Evolutionary conservation across 2,113 vertebrate genomes (phyloP).

Genomic region (Podarcis raffonei): DNA sequence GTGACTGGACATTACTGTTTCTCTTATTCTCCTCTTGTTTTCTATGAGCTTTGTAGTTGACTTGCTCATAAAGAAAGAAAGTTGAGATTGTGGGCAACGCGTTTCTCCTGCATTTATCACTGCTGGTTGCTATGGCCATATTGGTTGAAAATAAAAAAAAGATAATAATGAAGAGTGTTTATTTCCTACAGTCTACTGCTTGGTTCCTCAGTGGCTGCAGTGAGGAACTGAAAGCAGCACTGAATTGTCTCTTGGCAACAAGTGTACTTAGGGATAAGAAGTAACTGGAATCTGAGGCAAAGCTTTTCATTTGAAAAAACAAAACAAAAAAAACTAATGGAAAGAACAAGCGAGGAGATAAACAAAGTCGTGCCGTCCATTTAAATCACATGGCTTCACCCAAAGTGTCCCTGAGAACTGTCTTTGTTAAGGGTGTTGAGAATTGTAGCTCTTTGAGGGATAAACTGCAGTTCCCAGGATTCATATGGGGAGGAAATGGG

Average conservation of each 20-base stretch:
- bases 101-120: neutral
- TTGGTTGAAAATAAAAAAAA: neutral
- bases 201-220: conserved; percentile 21
- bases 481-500: no score
- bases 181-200: neutral
- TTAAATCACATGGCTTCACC: no score
- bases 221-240: neutral
- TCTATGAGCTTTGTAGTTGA: neutral
- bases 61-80: neutral
- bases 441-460: no score
- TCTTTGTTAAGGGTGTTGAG: no score
- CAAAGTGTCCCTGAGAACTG: no score
- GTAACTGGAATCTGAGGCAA: neutral
- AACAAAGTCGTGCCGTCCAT: neutral
- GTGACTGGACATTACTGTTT: neutral
- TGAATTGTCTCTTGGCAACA: neutral
- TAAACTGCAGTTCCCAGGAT: no score
- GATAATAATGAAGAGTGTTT: neutral
- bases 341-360: neutral
- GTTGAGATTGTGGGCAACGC: neutral
- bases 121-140: neutral
- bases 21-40: neutral
- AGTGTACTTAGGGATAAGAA: neutral
- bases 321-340: neutral
- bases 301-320: neutral